Conservation (phyloP, 2,113 vertebrate genomes). For the Alligator sinensis region DNA sequence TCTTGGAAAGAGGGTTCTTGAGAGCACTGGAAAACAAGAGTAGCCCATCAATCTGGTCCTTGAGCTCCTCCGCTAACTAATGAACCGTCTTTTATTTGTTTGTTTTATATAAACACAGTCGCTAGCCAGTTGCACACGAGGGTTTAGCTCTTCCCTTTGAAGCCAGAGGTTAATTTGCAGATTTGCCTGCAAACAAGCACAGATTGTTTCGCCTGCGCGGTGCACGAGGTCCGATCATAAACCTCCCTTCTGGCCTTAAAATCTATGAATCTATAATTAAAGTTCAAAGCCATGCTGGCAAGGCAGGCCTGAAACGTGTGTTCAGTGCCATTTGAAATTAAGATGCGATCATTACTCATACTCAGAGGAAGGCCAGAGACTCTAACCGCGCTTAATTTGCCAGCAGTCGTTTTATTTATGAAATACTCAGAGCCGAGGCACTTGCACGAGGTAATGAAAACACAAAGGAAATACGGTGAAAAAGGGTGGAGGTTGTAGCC, state of each 20-base stretch:
- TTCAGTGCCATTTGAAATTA: accelerated
- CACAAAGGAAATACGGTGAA: background rate
- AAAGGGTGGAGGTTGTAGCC: too few relatives aligned
- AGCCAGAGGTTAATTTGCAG: background rate
- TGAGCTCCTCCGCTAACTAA: accelerated
- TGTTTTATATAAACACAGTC: background rate
- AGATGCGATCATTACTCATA: too few relatives aligned
- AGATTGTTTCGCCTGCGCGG: background rate
- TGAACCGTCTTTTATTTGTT: background rate
- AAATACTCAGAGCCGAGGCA: background rate
- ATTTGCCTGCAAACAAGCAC: background rate
- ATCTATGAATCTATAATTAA: background rate
- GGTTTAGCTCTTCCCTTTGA: background rate
- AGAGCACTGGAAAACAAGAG: background rate
- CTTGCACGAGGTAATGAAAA: background rate
- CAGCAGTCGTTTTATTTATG: background rate
- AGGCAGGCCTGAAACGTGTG: background rate
- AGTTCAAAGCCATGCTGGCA: background rate
- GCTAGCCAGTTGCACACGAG: background rate
- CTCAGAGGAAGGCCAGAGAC: background rate
- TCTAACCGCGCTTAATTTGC: background rate
- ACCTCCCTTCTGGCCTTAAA: background rate
- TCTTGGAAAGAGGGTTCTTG: background rate
- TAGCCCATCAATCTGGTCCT: background rate
- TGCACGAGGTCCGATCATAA: background rate